Evolutionary conservation across 2,888 invertebrate genomes (phyloP).

Genomic region (Agrotis exclamationis): DNA sequence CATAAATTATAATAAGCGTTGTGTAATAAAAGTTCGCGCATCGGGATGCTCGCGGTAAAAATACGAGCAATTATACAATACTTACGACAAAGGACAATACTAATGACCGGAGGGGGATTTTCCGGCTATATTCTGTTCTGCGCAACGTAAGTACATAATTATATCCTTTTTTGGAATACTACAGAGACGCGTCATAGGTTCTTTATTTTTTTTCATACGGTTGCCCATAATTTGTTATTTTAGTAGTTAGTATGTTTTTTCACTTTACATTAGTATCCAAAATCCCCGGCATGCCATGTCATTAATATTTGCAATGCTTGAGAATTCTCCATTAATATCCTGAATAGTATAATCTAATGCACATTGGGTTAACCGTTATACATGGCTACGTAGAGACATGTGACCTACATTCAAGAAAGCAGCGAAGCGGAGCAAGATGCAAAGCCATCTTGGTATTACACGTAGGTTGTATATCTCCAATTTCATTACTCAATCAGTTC

Average conservation of each 20-base stretch:
- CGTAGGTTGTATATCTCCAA: slow-evolving; percentile 27
- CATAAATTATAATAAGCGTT: slow-evolving; percentile 55
- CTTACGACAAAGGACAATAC: slow-evolving; percentile 10
- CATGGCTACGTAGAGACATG: neutral
- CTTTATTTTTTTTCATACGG: slow-evolving; percentile 1
- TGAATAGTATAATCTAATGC: neutral
- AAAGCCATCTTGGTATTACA: slow-evolving; percentile 8
- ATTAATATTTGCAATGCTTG: neutral
- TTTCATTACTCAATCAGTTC: slow-evolving; percentile 35
- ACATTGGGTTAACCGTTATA: neutral
- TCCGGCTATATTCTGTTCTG: neutral
- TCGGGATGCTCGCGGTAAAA: slow-evolving; percentile 31
- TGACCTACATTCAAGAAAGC: slow-evolving; percentile 4
- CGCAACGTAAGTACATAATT: too few relatives aligned
- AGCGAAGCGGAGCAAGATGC: neutral
- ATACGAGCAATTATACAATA: slow-evolving; percentile 40
- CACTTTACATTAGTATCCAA: too few relatives aligned
- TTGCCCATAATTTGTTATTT: neutral
- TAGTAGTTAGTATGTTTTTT: neutral
- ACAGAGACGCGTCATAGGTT: neutral
- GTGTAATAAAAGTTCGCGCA: slow-evolving; percentile 38
- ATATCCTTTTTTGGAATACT: neutral
- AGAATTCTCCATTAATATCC: neutral
- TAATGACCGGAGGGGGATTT: slow-evolving; percentile 19
- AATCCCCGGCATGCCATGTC: neutral